These are phyloP conservation scores for human (Homo sapiens) DNA, from an alignment of 2,113 vertebrate genomes.

Conservation along the genomic window DNA sequence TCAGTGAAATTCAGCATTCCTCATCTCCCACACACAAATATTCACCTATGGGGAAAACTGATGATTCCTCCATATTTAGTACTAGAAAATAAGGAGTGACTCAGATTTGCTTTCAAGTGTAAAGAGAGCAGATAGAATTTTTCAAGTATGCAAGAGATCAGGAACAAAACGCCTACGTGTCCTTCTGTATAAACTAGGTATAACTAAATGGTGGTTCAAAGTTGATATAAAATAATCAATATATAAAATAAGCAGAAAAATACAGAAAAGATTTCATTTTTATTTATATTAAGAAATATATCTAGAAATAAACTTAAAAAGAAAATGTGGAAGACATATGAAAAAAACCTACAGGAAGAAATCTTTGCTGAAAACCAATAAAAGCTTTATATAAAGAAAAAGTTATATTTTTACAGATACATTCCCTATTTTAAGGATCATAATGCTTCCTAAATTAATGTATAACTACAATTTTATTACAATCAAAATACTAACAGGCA, in stretches of 20 bases:
- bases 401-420: neutral
- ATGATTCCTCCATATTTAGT: neutral
- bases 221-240: neutral
- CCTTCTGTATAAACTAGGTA: neutral
- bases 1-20: neutral
- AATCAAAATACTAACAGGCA: neutral
- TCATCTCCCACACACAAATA: neutral
- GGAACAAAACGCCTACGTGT: neutral
- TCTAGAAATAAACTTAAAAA: neutral
- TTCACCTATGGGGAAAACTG: neutral
- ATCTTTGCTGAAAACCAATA: neutral
- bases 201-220: neutral
- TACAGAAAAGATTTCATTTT: neutral
- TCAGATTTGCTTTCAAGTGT: neutral
- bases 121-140: neutral
- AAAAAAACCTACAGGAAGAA: neutral
- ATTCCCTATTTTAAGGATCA: neutral
- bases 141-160: neutral
- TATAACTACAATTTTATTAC: neutral
- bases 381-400: neutral
- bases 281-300: neutral
- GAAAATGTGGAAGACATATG: neutral
- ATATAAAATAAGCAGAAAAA: neutral
- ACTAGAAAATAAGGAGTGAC: neutral
- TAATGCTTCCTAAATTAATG: neutral